These are phyloP conservation scores for Phenganax stokvisi DNA, from an alignment of 92 coral and sea anemone genomes.

Conservation along the genomic window DNA sequence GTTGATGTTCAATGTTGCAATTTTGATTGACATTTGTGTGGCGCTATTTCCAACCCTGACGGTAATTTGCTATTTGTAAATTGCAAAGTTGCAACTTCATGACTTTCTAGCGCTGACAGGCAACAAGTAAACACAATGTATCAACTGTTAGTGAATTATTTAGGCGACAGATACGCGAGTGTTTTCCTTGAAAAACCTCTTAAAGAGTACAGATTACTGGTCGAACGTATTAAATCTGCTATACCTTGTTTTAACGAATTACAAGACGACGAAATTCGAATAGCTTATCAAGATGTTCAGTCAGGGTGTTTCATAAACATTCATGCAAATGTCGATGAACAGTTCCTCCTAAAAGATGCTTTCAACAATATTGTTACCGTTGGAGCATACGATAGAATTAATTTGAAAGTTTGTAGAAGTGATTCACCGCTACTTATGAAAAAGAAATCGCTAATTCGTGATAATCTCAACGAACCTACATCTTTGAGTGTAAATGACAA, in stretches of 20 bases:
- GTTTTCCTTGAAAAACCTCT: slow-evolving; percentile 9
- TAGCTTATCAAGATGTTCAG: slow-evolving; percentile 20
- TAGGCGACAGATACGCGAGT: slow-evolving; percentile 12
- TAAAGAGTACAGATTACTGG: neutral
- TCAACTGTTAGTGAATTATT: slow-evolving; percentile 17
- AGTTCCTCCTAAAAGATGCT: slow-evolving; percentile 12
- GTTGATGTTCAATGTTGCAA: neutral
- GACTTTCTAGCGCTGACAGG: neutral
- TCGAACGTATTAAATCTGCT: neutral
- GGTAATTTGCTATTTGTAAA: neutral
- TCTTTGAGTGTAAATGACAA: neutral
- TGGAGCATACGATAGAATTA: slow-evolving; percentile 15
- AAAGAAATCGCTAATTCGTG: neutral
- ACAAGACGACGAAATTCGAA: slow-evolving; percentile 2
- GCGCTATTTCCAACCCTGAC: neutral
- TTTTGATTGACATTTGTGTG: neutral
- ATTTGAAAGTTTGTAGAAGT: slow-evolving; percentile 6
- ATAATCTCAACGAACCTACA: neutral
- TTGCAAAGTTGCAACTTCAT: neutral
- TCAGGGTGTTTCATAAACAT: slow-evolving; percentile 26
- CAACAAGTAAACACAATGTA: neutral
- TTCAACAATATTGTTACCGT: slow-evolving; percentile 18
- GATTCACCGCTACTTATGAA: neutral
- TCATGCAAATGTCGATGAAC: neutral
- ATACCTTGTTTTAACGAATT: slow-evolving; percentile 20